Evolutionary conservation across 2,797 vertebrate genomes (phyloP).

Genomic region (Crenichthys baileyi): DNA sequence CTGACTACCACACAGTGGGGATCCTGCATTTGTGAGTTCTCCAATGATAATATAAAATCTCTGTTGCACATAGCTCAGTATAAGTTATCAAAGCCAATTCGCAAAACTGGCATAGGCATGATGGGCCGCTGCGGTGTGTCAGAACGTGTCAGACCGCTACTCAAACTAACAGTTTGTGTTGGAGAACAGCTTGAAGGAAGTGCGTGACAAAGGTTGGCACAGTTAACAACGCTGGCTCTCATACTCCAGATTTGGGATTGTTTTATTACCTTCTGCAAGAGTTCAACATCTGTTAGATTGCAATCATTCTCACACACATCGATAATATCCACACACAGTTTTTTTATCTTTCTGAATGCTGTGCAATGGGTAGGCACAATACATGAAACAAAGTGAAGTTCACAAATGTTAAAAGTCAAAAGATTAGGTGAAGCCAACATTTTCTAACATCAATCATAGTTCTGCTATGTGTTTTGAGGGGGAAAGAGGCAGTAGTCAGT

Average conservation of each 20-base stretch:
- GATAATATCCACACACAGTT: constrained; percentile 51
- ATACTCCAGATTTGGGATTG: constrained; percentile 68
- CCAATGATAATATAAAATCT: constrained; percentile 7
- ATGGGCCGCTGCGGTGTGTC: constrained; percentile 46
- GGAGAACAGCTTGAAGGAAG: constrained; percentile 40
- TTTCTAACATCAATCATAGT: background rate
- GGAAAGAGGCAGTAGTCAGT: no score
- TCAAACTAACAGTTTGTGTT: constrained; percentile 14
- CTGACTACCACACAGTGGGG: constrained; percentile 30
- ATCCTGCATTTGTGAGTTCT: constrained; percentile 6
- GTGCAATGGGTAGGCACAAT: constrained; percentile 21
- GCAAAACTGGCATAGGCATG: constrained; percentile 32
- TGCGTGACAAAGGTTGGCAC: constrained; percentile 76
- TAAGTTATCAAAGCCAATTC: constrained; percentile 40
- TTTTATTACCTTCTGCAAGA: constrained; percentile 67
- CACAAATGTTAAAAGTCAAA: constrained; percentile 1
- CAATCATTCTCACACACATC: constrained; percentile 62
- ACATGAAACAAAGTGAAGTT: constrained; percentile 6
- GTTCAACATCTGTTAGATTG: constrained; percentile 72
- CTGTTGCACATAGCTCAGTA: constrained; percentile 32
- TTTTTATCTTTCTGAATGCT: constrained; percentile 25
- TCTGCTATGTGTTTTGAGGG: no score
- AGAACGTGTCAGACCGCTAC: constrained; percentile 46
- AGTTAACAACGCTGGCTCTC: constrained; percentile 40
- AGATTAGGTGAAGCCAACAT: background rate